Evolutionary conservation across 2,797 vertebrate species (phyloP).

Genomic region (Synanceia verrucosa): DNA sequence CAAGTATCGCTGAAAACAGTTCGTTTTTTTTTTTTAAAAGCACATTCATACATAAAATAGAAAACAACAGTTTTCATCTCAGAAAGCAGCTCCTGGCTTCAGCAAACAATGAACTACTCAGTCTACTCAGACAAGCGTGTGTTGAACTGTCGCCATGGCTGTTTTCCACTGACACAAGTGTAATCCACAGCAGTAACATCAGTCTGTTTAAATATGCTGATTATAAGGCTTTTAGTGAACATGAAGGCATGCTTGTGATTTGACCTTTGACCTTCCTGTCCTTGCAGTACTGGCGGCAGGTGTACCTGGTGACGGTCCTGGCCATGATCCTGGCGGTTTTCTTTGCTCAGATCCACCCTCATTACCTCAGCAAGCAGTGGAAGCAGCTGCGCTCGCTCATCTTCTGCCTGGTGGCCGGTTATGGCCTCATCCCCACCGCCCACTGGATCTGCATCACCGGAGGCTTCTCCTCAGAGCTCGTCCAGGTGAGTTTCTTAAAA

Average conservation of each 20-base stretch:
- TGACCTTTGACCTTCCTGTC: background rate
- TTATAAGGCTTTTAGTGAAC: too few relatives aligned
- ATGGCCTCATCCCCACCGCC: slow-evolving; percentile 91
- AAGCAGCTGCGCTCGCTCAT: slow-evolving; percentile 89
- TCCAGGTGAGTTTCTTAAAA: slow-evolving; percentile 86
- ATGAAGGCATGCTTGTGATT: background rate
- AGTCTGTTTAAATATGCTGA: too few relatives aligned
- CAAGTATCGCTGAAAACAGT: too few relatives aligned
- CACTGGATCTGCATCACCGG: slow-evolving; percentile 96
- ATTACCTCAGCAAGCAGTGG: slow-evolving; percentile 94
- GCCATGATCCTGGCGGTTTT: slow-evolving; percentile 96
- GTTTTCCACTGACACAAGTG: too few relatives aligned
- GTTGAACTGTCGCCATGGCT: too few relatives aligned
- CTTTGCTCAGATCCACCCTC: slow-evolving; percentile 96
- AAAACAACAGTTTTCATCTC: background rate
- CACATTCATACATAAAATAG: background rate
- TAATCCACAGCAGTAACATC: too few relatives aligned
- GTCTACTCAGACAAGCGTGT: too few relatives aligned
- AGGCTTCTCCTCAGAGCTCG: slow-evolving; percentile 87
- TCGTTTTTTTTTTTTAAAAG: slow-evolving; percentile 4
- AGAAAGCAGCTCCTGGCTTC: background rate
- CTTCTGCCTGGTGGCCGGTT: slow-evolving; percentile 91
- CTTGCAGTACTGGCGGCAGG: slow-evolving; percentile 93
- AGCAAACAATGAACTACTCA: too few relatives aligned
- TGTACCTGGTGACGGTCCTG: slow-evolving; percentile 93